Evolutionary conservation across 1,140 invertebrate species (phyloP).

Genomic region (Bradysia coprophila): DNA sequence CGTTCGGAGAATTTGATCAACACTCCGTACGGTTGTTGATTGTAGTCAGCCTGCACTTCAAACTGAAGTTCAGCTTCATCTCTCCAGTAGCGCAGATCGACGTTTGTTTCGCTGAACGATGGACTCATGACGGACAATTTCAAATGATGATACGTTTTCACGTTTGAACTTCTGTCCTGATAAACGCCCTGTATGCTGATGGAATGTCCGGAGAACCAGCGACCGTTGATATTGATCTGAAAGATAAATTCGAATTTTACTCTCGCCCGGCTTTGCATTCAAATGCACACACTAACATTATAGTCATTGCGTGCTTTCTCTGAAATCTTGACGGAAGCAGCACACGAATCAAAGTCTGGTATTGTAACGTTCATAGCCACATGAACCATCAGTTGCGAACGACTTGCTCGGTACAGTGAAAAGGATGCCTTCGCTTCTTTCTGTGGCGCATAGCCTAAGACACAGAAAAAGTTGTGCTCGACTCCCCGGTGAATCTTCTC

Average conservation of each 20-base stretch:
- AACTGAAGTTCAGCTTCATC: conserved; percentile 14
- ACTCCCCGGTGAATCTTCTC: conserved; percentile 21
- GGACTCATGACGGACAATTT: conserved; percentile 49
- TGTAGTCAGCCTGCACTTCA: conserved; percentile 17
- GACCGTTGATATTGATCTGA: conserved; percentile 42
- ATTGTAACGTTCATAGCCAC: conserved; percentile 37
- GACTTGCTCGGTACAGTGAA: conserved; percentile 29
- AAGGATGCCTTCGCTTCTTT: conserved; percentile 37
- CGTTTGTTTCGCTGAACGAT: conserved; percentile 42
- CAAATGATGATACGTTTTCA: conserved; percentile 37
- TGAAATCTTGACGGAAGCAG: conserved; percentile 31
- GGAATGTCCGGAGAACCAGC: conserved; percentile 62
- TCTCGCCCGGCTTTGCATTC: too few relatives aligned
- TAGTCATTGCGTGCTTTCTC: conserved; percentile 28
- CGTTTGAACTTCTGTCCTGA: conserved; percentile 41
- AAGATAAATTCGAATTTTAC: too few relatives aligned
- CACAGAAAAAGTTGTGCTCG: conserved; percentile 20
- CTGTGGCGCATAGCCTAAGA: conserved; percentile 23
- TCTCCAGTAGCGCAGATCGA: conserved; percentile 38
- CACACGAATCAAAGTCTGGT: conserved; percentile 38
- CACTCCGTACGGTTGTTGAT: conserved; percentile 17
- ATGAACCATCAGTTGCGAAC: conserved; percentile 32
- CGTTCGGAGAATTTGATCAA: conserved; percentile 8
- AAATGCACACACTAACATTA: conserved; percentile 24
- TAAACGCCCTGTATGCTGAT: conserved; percentile 46